These are phyloP conservation scores for Paraescarpia echinospica DNA, from an alignment of 1,140 invertebrate genomes.

Conservation along the genomic window DNA sequence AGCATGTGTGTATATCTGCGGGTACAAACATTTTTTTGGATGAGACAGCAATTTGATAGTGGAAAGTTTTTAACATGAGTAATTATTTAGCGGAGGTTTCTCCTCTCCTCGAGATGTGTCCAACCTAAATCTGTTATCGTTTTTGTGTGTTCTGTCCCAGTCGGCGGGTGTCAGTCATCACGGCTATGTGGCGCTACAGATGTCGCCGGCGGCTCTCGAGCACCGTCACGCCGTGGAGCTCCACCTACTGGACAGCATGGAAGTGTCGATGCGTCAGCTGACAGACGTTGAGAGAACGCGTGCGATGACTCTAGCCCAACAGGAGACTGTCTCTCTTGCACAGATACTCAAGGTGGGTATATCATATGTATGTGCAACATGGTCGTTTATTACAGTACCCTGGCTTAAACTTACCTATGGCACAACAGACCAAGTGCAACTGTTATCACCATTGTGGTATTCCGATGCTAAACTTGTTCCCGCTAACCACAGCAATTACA, in stretches of 20 bases:
- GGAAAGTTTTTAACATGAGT: no score
- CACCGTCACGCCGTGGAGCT: conserved; percentile 49
- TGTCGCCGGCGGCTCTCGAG: conserved; percentile 50
- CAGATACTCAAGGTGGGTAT: conserved; percentile 54
- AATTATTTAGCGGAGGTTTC: no score
- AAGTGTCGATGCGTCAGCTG: conserved; percentile 52
- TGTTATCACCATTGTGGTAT: no score
- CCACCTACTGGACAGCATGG: conserved; percentile 54
- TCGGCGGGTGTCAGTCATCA: not conserved
- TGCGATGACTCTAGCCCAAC: conserved; percentile 55
- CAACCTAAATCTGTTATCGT: no score
- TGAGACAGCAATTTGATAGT: no score
- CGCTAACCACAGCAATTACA: no score
- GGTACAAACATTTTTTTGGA: no score
- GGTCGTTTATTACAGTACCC: not conserved
- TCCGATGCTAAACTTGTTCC: no score
- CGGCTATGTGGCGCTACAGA: conserved; percentile 23
- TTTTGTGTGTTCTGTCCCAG: not conserved
- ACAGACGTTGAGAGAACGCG: conserved; percentile 51
- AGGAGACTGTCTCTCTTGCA: conserved; percentile 57
- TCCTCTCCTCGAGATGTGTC: no score
- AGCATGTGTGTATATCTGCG: no score
- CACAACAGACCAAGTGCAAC: no score
- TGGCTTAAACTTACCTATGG: no score
- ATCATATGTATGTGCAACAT: not conserved